phyloP scores from a whole-genome alignment of 2,888 invertebrate species.

The Branchinecta sandiegonensis region DNA sequence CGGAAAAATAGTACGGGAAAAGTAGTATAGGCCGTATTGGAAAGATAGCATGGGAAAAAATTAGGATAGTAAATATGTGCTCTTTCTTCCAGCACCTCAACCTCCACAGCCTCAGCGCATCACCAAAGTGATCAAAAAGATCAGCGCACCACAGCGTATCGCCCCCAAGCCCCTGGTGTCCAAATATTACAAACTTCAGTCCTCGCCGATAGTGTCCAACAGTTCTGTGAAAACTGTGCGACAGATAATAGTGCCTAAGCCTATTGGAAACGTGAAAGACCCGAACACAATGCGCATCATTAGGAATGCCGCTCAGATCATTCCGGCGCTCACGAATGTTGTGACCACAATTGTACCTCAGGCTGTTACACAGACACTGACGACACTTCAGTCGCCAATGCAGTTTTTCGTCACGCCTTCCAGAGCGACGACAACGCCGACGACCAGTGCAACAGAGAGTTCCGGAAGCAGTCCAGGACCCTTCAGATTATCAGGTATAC shows the following conservation, averaged over 20 bases:
- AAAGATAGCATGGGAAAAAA: too few relatives aligned
- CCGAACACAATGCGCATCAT: neutral
- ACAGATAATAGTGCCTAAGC: slow-evolving; percentile 9
- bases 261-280: slow-evolving; percentile 11
- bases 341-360: slow-evolving; percentile 4
- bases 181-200: neutral
- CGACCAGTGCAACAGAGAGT: too few relatives aligned
- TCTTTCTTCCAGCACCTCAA: too few relatives aligned
- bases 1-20: too few relatives aligned
- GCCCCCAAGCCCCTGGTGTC: neutral
- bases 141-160: neutral
- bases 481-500: too few relatives aligned
- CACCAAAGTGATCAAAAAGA: slow-evolving; percentile 7
- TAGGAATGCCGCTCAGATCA: neutral
- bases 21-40: too few relatives aligned
- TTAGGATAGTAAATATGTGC: too few relatives aligned
- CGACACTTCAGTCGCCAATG: neutral
- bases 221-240: neutral
- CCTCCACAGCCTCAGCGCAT: neutral
- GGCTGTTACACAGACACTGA: slow-evolving; percentile 1
- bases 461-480: too few relatives aligned
- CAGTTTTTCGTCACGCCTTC: neutral
- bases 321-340: neutral
- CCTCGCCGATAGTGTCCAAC: neutral
- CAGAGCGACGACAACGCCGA: neutral